Evolutionary conservation across 2,888 invertebrate genomes (phyloP).

Genomic region (Heteropelma amictum): DNA sequence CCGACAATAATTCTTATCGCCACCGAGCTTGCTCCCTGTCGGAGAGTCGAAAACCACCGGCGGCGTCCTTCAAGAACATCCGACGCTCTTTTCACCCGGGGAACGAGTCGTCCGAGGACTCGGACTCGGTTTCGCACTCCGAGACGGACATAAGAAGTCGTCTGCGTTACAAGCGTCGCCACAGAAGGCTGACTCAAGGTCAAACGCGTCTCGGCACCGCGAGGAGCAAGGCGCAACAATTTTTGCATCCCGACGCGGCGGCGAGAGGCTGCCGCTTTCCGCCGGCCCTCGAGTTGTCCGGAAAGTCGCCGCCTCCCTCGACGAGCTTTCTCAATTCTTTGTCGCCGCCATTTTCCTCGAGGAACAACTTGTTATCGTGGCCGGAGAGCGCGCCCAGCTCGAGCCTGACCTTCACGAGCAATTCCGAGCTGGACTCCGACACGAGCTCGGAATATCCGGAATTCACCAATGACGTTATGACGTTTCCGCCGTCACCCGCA

Average conservation of each 20-base stretch:
- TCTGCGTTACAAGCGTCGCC: constrained; percentile 70
- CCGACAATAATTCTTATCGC: constrained; percentile 67
- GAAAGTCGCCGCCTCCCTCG: constrained; percentile 80
- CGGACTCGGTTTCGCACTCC: constrained; percentile 79
- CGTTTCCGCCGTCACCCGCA: constrained; percentile 76
- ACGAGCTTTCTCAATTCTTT: constrained; percentile 80
- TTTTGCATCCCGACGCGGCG: constrained; percentile 71
- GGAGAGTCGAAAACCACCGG: constrained; percentile 69
- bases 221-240: constrained; percentile 75
- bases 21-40: constrained; percentile 74
- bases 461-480: constrained; percentile 74
- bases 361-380: constrained; percentile 72
- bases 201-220: constrained; percentile 78
- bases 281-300: constrained; percentile 70
- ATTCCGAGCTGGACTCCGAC: constrained; percentile 76
- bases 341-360: constrained; percentile 78
- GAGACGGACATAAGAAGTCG: constrained; percentile 80
- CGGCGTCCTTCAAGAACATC: constrained; percentile 68
- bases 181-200: constrained; percentile 73
- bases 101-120: constrained; percentile 76
- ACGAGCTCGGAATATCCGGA: constrained; percentile 77
- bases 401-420: constrained; percentile 76
- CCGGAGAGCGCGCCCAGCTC: constrained; percentile 76
- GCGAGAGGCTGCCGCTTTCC: constrained; percentile 70
- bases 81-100: constrained; percentile 73